phyloP scores from a whole-genome alignment of 2,888 invertebrate genomes.

The Griposia aprilina region DNA sequence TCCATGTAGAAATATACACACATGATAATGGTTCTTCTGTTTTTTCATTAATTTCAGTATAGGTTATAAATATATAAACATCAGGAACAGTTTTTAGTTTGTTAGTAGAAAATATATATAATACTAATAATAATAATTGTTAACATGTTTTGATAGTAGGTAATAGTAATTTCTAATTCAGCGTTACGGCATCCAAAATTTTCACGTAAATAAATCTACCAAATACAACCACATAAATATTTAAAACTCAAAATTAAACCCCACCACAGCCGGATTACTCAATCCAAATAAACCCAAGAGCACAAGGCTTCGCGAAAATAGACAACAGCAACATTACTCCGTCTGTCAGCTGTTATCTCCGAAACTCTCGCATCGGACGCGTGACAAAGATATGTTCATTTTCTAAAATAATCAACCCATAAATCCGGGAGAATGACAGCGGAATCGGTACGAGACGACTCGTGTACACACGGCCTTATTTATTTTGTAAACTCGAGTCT shows the following conservation, averaged over 20 bases:
- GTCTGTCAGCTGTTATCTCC: conserved; percentile 69
- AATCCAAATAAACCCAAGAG: conserved; percentile 49
- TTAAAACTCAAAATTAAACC: conserved; percentile 39
- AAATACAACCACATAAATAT: background rate
- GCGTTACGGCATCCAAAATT: background rate
- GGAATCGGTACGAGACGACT: conserved; percentile 62
- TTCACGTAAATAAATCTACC: background rate
- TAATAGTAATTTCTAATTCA: background rate
- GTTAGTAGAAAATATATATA: no score
- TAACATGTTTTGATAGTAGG: no score
- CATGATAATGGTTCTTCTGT: background rate
- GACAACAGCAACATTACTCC: conserved; percentile 63
- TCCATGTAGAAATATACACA: background rate
- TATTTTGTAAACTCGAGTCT: conserved; percentile 59
- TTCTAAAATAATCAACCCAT: conserved; percentile 79
- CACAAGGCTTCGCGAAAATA: conserved; percentile 58
- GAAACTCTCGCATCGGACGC: conserved; percentile 66
- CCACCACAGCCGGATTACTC: conserved; percentile 47
- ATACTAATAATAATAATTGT: no score
- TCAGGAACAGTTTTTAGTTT: no score
- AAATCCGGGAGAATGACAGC: conserved; percentile 73
- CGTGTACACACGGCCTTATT: conserved; percentile 65
- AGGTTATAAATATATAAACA: no score
- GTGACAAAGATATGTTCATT: conserved; percentile 78
- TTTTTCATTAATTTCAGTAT: background rate